phyloP scores from a whole-genome alignment of 2,113 vertebrate species.

The Strix uralensis region DNA sequence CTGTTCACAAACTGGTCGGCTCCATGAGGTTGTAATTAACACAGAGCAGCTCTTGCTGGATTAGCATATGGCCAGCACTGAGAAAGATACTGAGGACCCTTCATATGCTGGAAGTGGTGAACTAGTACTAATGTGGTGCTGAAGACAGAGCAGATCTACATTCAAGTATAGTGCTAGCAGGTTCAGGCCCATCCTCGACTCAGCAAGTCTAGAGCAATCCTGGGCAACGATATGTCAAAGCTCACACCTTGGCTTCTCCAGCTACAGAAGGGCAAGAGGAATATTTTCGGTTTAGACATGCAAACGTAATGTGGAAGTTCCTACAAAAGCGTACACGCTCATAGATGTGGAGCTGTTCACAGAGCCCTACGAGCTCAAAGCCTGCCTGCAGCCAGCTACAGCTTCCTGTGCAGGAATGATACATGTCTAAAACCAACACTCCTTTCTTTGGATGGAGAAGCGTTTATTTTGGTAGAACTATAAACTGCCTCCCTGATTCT shows the following conservation, averaged over 20 bases:
- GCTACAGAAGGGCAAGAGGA: background rate
- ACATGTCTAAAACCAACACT: background rate
- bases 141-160: background rate
- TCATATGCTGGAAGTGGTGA: background rate
- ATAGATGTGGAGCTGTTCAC: background rate
- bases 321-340: background rate
- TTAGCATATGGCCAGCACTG: background rate
- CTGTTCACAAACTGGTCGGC: background rate
- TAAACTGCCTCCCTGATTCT: background rate
- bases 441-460: background rate
- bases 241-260: background rate
- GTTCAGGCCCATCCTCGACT: background rate
- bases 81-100: background rate
- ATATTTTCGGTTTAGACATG: background rate
- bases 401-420: background rate
- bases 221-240: background rate
- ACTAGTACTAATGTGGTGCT: background rate
- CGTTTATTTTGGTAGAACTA: background rate
- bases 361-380: background rate
- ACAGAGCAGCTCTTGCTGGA: background rate
- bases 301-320: background rate
- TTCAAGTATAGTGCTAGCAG: background rate
- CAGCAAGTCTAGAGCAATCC: background rate
- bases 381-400: background rate
- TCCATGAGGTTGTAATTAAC: background rate